Evolutionary conservation across 2,888 invertebrate species (phyloP), one percentile per base, ranked within the genome.

Genomic region (Incurvaria masculella): DNA sequence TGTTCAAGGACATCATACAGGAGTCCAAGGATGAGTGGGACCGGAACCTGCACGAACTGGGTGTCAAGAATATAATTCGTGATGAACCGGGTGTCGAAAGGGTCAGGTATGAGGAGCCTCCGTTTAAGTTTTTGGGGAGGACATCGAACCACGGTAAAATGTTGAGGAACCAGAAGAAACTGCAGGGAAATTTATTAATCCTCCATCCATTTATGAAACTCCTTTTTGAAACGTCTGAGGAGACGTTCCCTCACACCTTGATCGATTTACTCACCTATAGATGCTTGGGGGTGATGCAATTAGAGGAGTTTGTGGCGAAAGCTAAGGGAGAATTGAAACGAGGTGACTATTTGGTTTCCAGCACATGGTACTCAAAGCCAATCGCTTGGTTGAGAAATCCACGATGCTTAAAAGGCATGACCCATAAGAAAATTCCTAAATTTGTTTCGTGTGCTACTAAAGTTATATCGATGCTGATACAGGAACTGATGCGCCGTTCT

Each of bases 401-500:
- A 4, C 64, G 74, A 52, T 76, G 78, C 52, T 55, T 79, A 10
- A 68, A 60, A 61, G 70, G 69, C 17, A 69, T 79, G 70, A 63
- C 61, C 14, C 57, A 59, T 2, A 76, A 68, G 51, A 68, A 61
- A 53, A 61, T 73, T 52, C 63, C 72, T 1, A 61, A 63, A 17
- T 76, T 79, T 57, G 65, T 79, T 4, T 67, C 57, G 55, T 76
- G 75, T 56, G 71, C 76, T 16, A 70, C 70, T 11, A 76, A 67
- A 62, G 72, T 73, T 60, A 76, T 79, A 59, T 70, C 75, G 2
- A 72, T 79, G 57, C 83, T 86, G 64, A 80, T 91, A 55, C 83
- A 86, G 56, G 82, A 84, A 57, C 60, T 86, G 26, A 85, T 89
- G 74, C 81, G 84, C 45, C 72, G 81, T 46, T 88, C 89, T 6